A percentile compares a stretch with the other conserved stretches of the same genome.
Conservation (phyloP, 2,797 vertebrate species). For the Sphenodon punctatus region DNA sequence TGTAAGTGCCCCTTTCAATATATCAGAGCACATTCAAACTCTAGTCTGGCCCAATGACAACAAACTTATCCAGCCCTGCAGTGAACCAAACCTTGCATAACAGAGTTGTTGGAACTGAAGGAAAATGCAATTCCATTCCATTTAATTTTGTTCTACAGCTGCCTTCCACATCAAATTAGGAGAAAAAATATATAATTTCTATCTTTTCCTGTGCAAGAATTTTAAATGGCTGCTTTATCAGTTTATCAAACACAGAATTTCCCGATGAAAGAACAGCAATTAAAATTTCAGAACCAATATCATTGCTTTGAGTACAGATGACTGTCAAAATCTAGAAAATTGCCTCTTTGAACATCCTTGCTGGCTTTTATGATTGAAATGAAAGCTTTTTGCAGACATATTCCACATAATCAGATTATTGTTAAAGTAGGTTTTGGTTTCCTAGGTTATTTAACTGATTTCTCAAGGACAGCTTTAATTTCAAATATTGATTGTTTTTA, state of each 20-base stretch:
- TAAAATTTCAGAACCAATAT: constrained; percentile 51
- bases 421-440: not conserved
- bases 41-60: not conserved
- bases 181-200: constrained; percentile 39
- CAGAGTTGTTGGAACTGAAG: constrained; percentile 17
- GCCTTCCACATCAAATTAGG: constrained; percentile 49
- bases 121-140: constrained; percentile 22
- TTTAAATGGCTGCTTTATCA: constrained; percentile 63
- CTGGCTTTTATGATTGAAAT: constrained; percentile 16
- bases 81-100: not conserved
- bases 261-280: constrained; percentile 60
- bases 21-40: constrained; percentile 3
- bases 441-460: constrained; percentile 31
- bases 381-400: not conserved
- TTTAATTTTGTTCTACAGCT: not conserved
- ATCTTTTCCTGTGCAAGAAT: constrained; percentile 39
- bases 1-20: not conserved
- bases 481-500: not conserved
- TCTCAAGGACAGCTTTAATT: constrained; percentile 5
- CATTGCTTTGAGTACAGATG: constrained; percentile 42
- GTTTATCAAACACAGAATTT: constrained; percentile 57
- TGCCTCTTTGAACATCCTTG: constrained; percentile 54
- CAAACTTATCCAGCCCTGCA: constrained; percentile 2
- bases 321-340: constrained; percentile 55
- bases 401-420: constrained; percentile 6